Percentiles rank a stretch among this genome's conserved stretches.
phyloP scores from a whole-genome alignment of 2,113 vertebrate species.

The Labrus mixtus region DNA sequence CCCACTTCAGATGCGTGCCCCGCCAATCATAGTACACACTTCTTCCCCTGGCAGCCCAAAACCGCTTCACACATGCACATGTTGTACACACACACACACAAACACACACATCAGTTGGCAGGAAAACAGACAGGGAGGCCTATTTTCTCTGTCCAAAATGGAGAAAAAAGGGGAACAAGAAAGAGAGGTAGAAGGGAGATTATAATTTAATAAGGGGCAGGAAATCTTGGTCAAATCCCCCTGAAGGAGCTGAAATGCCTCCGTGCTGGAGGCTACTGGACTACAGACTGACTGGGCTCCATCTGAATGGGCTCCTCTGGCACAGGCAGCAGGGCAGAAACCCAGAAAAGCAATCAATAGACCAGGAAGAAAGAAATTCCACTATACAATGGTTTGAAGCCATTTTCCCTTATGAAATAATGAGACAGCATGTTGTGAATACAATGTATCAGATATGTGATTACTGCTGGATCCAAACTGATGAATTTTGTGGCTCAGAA shows the following conservation, averaged over 20 bases:
- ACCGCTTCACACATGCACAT: conserved; percentile 45
- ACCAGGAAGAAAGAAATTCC: conserved; percentile 38
- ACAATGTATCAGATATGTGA: neutral
- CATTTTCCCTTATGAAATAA: conserved; percentile 14
- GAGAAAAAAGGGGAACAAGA: conserved; percentile 53
- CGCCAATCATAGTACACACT: conserved; percentile 59
- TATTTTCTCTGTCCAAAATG: conserved; percentile 62
- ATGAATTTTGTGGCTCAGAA: neutral
- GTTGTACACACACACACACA: conserved; percentile 39
- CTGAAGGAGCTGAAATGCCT: conserved; percentile 79
- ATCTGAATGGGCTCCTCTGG: conserved; percentile 68
- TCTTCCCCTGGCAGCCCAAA: conserved; percentile 41
- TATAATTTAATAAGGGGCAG: conserved; percentile 86
- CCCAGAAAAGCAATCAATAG: conserved; percentile 48
- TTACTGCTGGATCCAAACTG: neutral
- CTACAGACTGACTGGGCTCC: conserved; percentile 60
- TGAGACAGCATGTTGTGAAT: conserved; percentile 22
- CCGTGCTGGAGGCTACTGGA: conserved; percentile 70
- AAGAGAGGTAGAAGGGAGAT: conserved; percentile 77
- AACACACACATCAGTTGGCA: conserved; percentile 65
- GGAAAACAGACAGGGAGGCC: conserved; percentile 65
- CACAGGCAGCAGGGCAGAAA: conserved; percentile 39
- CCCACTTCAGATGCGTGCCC: conserved; percentile 71
- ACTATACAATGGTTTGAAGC: conserved; percentile 10
- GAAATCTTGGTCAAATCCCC: conserved; percentile 85